These are phyloP conservation scores for Drosophila kanapiae DNA, from an alignment of 1,140 invertebrate species.

Conservation along the genomic window DNA sequence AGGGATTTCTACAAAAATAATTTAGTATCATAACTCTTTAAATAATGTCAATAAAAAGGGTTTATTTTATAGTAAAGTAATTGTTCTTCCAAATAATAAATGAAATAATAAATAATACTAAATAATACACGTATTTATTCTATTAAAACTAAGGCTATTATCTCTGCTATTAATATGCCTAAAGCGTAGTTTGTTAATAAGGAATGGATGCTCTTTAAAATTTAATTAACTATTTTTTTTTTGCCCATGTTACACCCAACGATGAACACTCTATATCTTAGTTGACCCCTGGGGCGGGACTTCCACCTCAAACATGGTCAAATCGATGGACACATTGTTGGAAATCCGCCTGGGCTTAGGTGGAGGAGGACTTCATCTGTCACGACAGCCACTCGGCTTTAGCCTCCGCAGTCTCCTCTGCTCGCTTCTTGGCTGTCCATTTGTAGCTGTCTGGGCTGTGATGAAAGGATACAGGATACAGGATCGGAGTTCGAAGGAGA, in stretches of 20 bases:
- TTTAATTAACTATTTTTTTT: not conserved
- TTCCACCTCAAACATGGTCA: constrained; percentile 9
- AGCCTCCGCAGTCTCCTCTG: not conserved
- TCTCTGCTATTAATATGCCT: no score
- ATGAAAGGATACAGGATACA: not conserved
- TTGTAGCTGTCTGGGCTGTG: constrained; percentile 9
- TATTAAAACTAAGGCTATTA: no score
- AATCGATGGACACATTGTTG: constrained; percentile 24
- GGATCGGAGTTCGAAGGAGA: not conserved
- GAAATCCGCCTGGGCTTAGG: constrained; percentile 1
- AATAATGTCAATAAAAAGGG: no score
- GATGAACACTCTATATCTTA: not conserved
- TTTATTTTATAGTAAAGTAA: no score
- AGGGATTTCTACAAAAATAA: no score
- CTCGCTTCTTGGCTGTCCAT: not conserved
- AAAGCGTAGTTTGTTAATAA: no score
- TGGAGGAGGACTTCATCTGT: constrained; percentile 1
- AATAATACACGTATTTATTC: no score
- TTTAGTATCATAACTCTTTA: no score
- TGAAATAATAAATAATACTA: no score
- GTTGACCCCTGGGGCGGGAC: not conserved
- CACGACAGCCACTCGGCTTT: constrained; percentile 3
- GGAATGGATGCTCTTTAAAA: not conserved
- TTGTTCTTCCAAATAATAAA: no score
- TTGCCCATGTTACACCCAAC: not conserved